Evolutionary conservation across 2,888 invertebrate genomes (phyloP).

Genomic region (Zaprionus bogoriensis): DNA sequence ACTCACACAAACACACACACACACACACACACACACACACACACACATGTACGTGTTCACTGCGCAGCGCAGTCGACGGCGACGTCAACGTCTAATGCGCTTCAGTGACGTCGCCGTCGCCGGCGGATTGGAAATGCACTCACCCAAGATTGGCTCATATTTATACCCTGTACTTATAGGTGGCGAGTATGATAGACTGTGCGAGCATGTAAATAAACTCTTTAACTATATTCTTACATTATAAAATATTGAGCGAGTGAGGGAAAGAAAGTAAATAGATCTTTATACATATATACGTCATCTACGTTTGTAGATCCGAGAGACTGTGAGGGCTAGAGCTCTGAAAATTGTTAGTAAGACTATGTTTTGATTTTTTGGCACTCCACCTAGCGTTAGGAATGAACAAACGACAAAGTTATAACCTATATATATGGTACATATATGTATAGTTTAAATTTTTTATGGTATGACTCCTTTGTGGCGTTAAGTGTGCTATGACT

Average conservation of each 20-base stretch:
- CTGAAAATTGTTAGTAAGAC: background rate
- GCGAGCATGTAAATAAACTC: too few relatives aligned
- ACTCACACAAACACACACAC: conserved; percentile 6
- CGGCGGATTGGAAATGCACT: conserved; percentile 69
- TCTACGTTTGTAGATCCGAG: background rate
- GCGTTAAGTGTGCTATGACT: too few relatives aligned
- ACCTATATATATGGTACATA: too few relatives aligned
- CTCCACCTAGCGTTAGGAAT: too few relatives aligned
- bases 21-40: conserved; percentile 3
- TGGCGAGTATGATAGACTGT: background rate
- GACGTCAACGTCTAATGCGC: conserved; percentile 48
- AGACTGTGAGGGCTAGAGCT: background rate
- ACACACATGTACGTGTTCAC: background rate
- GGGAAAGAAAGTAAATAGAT: background rate
- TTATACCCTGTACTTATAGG: conserved; percentile 1
- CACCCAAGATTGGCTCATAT: conserved; percentile 66
- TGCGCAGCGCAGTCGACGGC: conserved; percentile 34
- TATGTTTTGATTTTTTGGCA: too few relatives aligned
- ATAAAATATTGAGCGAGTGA: background rate
- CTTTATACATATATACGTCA: background rate
- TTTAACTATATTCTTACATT: too few relatives aligned
- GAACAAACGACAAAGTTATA: too few relatives aligned
- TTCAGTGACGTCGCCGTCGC: conserved; percentile 62
- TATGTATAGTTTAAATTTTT: too few relatives aligned
- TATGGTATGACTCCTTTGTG: too few relatives aligned